A percentile compares a stretch with the other conserved stretches of the same genome.
Evolutionary conservation across 53 echinoderm and acorn worm species (phyloP).

Genomic region (Apostichopus leukothele): DNA sequence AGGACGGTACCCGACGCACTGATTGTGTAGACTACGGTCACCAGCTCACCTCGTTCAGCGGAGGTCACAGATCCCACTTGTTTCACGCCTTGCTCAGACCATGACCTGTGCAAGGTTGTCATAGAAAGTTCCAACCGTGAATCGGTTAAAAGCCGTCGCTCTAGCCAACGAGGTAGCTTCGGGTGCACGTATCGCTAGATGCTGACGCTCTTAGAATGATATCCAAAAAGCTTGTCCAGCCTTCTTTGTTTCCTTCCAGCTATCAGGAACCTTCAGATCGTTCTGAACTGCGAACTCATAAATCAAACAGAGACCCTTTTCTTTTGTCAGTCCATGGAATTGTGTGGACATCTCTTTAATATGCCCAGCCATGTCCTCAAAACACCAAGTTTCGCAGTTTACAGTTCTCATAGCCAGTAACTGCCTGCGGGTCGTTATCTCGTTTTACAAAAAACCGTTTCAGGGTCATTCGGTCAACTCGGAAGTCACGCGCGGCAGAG

Average conservation of each 20-base stretch:
- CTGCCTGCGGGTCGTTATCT: not conserved
- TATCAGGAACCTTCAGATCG: not conserved
- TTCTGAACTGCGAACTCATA: not conserved
- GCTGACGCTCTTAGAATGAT: conserved; percentile 32
- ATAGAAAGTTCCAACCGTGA: conserved; percentile 41
- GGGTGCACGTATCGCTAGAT: conserved; percentile 38
- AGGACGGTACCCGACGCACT: conserved; percentile 56
- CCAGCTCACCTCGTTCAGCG: conserved; percentile 61
- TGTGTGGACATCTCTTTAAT: not conserved
- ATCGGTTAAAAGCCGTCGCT: conserved; percentile 39
- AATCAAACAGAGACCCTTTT: conserved; percentile 20
- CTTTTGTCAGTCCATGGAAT: conserved; percentile 36
- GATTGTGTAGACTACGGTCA: conserved; percentile 57
- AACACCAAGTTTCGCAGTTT: conserved; percentile 5
- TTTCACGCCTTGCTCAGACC: conserved; percentile 43
- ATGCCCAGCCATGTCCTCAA: not conserved
- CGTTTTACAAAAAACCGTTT: conserved; percentile 5
- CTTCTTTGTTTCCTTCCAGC: conserved; percentile 28
- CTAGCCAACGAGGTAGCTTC: conserved; percentile 40
- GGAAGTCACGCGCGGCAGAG: not conserved
- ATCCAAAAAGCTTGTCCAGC: conserved; percentile 29
- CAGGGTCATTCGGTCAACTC: conserved; percentile 31
- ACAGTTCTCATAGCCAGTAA: not conserved
- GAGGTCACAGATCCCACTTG: conserved; percentile 55
- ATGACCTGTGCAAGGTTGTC: conserved; percentile 44